Conservation (phyloP, 2,888 invertebrate genomes). For the Embidobia sp. region DNA sequence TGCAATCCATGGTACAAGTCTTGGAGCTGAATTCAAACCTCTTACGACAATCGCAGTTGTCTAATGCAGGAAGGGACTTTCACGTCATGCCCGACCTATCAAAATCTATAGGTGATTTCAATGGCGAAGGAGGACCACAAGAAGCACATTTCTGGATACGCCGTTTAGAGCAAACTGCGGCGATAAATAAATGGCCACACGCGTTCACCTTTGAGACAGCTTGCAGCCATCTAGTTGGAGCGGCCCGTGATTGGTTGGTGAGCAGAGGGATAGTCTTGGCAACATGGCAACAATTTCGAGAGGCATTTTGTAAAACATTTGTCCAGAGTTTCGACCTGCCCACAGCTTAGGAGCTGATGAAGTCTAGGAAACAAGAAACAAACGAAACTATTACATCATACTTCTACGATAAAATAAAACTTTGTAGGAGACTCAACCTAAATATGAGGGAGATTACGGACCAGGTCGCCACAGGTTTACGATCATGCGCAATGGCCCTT, state of each 20-base stretch:
- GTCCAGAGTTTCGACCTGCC: not conserved
- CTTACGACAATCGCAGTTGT: no score
- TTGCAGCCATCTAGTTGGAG: not conserved
- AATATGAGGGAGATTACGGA: not conserved
- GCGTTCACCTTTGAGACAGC: not conserved
- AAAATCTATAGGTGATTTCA: not conserved
- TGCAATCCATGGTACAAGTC: not conserved
- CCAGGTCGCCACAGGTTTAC: not conserved
- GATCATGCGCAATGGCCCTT: not conserved
- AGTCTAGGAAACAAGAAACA: not conserved
- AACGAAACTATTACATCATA: not conserved
- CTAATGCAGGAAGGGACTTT: no score
- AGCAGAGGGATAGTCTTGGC: not conserved
- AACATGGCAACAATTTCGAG: not conserved
- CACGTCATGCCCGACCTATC: conserved; percentile 8
- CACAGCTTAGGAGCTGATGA: not conserved
- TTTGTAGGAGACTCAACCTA: not conserved
- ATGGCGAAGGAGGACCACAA: not conserved
- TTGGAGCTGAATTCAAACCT: no score
- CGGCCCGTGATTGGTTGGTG: not conserved
- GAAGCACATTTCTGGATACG: not conserved
- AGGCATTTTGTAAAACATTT: not conserved
- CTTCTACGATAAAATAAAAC: not conserved
- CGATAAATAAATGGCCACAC: not conserved
- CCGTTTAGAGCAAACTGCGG: not conserved